Evolutionary conservation across 2,888 invertebrate species (phyloP).

Genomic region (Clunio marinus): DNA sequence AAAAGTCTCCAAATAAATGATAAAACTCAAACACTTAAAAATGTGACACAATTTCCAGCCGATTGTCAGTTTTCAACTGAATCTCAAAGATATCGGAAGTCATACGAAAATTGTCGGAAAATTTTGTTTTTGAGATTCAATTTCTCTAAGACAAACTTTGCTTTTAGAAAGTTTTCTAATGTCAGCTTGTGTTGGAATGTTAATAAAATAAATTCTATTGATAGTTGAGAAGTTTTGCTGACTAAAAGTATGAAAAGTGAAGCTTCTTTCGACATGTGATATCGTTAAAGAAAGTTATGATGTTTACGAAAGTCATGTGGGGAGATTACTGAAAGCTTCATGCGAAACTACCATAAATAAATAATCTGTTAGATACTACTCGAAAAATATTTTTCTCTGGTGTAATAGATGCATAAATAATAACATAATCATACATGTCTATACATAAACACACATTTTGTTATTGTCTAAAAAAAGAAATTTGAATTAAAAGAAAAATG

Average conservation of each 20-base stretch:
- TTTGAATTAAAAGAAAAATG: background rate
- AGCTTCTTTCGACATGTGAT: background rate
- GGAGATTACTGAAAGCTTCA: constrained; percentile 2
- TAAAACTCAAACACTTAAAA: background rate
- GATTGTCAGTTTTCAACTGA: constrained; percentile 1
- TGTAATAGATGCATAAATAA: no score
- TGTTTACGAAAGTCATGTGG: background rate
- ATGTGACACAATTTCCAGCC: constrained; percentile 15
- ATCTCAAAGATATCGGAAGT: background rate
- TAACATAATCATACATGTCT: no score
- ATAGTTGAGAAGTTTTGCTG: no score
- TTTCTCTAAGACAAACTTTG: no score
- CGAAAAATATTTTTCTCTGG: no score
- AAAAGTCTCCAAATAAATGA: background rate
- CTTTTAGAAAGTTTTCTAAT: no score
- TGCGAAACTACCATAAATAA: background rate
- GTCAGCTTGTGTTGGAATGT: no score
- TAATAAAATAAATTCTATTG: no score
- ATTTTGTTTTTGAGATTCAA: background rate
- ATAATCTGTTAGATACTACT: no score
- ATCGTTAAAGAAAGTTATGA: constrained; percentile 6
- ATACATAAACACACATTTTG: no score
- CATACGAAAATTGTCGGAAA: background rate
- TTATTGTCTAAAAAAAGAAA: background rate
- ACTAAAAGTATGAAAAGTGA: no score